phyloP scores from a whole-genome alignment of 2,888 invertebrate species.

The Gerris lacustris region DNA sequence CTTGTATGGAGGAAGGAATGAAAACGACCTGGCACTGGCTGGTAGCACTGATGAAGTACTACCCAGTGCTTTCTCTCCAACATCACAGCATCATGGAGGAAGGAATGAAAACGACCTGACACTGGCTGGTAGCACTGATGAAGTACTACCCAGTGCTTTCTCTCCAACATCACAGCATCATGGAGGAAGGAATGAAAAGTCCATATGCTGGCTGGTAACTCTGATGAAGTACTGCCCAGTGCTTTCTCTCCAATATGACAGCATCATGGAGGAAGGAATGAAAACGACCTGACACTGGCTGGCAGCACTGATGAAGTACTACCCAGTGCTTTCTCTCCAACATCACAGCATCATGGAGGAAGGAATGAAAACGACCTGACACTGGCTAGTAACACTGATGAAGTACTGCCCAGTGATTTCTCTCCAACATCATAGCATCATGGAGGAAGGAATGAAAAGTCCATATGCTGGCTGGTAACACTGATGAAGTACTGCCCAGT shows the following conservation, averaged over 20 bases:
- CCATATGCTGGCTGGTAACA: conserved; percentile 57
- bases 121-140: conserved; percentile 38
- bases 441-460: conserved; percentile 46
- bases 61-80: conserved; percentile 68
- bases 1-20: conserved; percentile 49
- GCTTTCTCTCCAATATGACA: conserved; percentile 54
- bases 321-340: conserved; percentile 68
- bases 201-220: conserved; percentile 55
- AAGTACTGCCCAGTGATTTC: conserved; percentile 71
- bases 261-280: conserved; percentile 35
- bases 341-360: conserved; percentile 47
- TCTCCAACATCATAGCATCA: conserved; percentile 47
- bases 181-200: conserved; percentile 42
- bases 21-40: conserved; percentile 33
- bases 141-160: conserved; percentile 71
- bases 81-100: conserved; percentile 58
- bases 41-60: conserved; percentile 71
- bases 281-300: conserved; percentile 43
- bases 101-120: conserved; percentile 7
- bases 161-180: conserved; percentile 42
- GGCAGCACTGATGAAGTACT: conserved; percentile 71
- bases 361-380: conserved; percentile 52
- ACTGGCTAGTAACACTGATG: conserved; percentile 58
- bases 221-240: conserved; percentile 68
- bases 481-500: conserved; percentile 68